Percentiles rank a stretch among this genome's conserved stretches.
These are phyloP conservation scores for Lycia hirtaria DNA, from an alignment of 2,888 invertebrate genomes.

Conservation along the genomic window DNA sequence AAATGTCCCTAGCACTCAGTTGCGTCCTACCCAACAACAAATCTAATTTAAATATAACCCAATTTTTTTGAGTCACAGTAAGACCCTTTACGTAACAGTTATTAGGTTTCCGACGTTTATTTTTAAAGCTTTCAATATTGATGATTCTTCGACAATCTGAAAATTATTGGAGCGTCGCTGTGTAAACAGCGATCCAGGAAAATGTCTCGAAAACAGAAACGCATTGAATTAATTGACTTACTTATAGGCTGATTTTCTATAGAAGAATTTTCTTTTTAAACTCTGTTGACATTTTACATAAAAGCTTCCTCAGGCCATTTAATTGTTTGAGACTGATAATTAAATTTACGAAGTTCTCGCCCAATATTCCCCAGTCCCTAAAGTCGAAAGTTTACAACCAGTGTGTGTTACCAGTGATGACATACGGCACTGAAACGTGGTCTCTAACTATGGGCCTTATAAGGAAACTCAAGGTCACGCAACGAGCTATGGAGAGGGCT, in stretches of 20 bases:
- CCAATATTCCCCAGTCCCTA: too few relatives aligned
- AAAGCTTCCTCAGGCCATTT: not conserved
- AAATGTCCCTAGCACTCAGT: too few relatives aligned
- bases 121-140: slow-evolving; percentile 21
- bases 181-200: slow-evolving; percentile 17
- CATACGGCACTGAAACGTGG: too few relatives aligned
- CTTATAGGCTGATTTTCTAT: not conserved
- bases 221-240: slow-evolving; percentile 15
- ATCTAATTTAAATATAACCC: too few relatives aligned
- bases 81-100: not conserved
- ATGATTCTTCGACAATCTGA: slow-evolving; percentile 17
- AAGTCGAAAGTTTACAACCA: too few relatives aligned
- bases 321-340: not conserved
- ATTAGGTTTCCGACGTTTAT: slow-evolving; percentile 16
- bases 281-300: not conserved
- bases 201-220: slow-evolving; percentile 9
- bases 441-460: too few relatives aligned
- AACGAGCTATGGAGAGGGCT: too few relatives aligned
- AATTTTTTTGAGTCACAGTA: too few relatives aligned
- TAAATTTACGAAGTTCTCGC: too few relatives aligned
- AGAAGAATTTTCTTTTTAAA: not conserved
- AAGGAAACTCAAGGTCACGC: too few relatives aligned
- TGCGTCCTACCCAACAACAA: not conserved
- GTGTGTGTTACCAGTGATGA: too few relatives aligned
- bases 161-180: slow-evolving; percentile 8